These are phyloP conservation scores for Sebastolobus alascanus DNA, from an alignment of 2,797 vertebrate genomes.

Conservation along the genomic window DNA sequence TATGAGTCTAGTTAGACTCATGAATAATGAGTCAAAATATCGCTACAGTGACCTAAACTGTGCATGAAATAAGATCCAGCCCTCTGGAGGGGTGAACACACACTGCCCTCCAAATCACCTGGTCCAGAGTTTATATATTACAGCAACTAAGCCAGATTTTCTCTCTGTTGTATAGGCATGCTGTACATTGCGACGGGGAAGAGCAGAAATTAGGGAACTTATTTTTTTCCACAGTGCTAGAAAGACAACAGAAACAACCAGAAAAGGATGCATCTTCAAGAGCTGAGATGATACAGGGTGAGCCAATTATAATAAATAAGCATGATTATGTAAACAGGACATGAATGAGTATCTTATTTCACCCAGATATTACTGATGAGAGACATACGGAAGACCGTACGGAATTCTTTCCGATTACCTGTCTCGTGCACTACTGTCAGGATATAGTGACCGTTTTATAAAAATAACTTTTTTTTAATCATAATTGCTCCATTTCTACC, in stretches of 20 bases:
- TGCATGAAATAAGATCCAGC: background rate
- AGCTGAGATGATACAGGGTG: slow-evolving; percentile 14
- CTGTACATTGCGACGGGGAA: background rate
- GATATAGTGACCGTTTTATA: too few species aligned
- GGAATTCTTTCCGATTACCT: too few species aligned
- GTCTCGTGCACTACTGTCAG: too few species aligned
- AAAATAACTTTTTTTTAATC: too few species aligned
- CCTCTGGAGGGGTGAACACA: slow-evolving; percentile 2
- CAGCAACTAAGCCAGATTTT: slow-evolving; percentile 2
- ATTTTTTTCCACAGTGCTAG: background rate
- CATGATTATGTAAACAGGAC: slow-evolving; percentile 75
- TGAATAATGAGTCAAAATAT: slow-evolving; percentile 34
- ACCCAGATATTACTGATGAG: slow-evolving; percentile 30
- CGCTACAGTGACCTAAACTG: slow-evolving; percentile 17
- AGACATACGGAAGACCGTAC: background rate
- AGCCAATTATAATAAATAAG: slow-evolving; percentile 63
- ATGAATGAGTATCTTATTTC: slow-evolving; percentile 56
- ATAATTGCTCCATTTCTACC: too few species aligned
- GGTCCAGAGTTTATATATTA: slow-evolving; percentile 7
- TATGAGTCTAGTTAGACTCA: background rate
- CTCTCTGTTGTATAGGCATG: background rate
- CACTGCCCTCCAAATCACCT: slow-evolving; percentile 8
- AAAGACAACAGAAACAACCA: slow-evolving; percentile 14
- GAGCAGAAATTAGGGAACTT: background rate
- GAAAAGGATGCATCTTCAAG: slow-evolving; percentile 3